phyloP scores from a whole-genome alignment of 1,140 invertebrate genomes.

The Cydia splendana region DNA sequence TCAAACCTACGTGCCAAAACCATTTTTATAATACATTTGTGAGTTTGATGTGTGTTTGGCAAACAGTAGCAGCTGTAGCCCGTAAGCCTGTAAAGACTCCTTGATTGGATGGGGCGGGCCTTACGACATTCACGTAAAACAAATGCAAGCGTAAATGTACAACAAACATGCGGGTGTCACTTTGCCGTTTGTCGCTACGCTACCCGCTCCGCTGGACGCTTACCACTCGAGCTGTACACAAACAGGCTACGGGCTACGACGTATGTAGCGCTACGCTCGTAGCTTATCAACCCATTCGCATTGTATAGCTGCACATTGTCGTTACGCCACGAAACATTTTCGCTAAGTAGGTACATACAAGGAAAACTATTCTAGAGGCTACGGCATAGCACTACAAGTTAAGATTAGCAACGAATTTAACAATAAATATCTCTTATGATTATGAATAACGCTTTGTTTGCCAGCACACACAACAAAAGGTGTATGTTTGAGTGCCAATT shows the following conservation, averaged over 20 bases:
- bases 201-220: too few relatives aligned
- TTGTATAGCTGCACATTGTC: too few relatives aligned
- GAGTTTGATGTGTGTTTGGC: slow-evolving; percentile 34
- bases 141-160: too few relatives aligned
- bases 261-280: slow-evolving; percentile 3
- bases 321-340: not conserved
- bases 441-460: not conserved
- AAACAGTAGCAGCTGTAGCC: slow-evolving; percentile 11
- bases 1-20: slow-evolving; percentile 43
- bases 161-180: too few relatives aligned
- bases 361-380: too few relatives aligned
- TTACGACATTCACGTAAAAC: too few relatives aligned
- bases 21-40: slow-evolving; percentile 33
- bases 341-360: not conserved
- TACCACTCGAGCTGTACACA: too few relatives aligned
- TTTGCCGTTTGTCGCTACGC: too few relatives aligned
- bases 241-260: not conserved
- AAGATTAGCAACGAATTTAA: too few relatives aligned
- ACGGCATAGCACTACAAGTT: too few relatives aligned
- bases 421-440: not conserved
- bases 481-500: not conserved
- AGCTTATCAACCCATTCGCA: not conserved
- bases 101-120: too few relatives aligned
- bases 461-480: not conserved
- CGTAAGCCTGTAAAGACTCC: too few relatives aligned